phyloP scores from a whole-genome alignment of 1,140 invertebrate species.

The Heliconius nattereri region DNA sequence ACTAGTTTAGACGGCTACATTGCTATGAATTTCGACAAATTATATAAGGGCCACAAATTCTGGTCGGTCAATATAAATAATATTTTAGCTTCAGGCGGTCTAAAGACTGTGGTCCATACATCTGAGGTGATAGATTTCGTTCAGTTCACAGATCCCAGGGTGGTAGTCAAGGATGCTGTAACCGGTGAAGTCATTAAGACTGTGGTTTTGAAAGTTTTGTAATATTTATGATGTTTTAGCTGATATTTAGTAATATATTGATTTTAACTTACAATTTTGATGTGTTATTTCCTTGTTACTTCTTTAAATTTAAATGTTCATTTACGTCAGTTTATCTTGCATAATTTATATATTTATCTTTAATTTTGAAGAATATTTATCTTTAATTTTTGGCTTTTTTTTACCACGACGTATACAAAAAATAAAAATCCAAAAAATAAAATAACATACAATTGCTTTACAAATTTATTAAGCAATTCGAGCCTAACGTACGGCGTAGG shows the following conservation, averaged over 20 bases:
- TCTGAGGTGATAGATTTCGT: conserved; percentile 47
- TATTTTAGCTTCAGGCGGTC: conserved; percentile 37
- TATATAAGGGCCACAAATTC: conserved; percentile 51
- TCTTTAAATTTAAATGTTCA: too few species aligned
- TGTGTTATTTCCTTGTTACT: background rate
- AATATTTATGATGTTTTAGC: background rate
- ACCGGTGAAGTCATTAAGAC: conserved; percentile 20
- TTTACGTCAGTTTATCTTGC: too few species aligned
- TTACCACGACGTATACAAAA: too few species aligned
- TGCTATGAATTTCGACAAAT: conserved; percentile 46
- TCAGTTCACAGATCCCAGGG: conserved; percentile 44
- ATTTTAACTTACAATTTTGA: too few species aligned
- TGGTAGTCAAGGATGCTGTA: conserved; percentile 42
- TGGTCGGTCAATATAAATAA: conserved; percentile 47
- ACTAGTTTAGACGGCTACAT: conserved; percentile 48
- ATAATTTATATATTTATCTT: too few species aligned
- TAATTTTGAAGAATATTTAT: too few species aligned
- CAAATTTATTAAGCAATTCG: conserved; percentile 32
- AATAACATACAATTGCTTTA: conserved; percentile 21
- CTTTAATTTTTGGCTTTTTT: too few species aligned
- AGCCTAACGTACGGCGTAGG: conserved; percentile 27
- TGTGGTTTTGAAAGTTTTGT: conserved; percentile 15
- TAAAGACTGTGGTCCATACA: conserved; percentile 36
- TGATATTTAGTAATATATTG: too few species aligned
- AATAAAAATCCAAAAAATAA: background rate